Conservation (phyloP, 2,797 vertebrate genomes). For the Momotus momota region DNA sequence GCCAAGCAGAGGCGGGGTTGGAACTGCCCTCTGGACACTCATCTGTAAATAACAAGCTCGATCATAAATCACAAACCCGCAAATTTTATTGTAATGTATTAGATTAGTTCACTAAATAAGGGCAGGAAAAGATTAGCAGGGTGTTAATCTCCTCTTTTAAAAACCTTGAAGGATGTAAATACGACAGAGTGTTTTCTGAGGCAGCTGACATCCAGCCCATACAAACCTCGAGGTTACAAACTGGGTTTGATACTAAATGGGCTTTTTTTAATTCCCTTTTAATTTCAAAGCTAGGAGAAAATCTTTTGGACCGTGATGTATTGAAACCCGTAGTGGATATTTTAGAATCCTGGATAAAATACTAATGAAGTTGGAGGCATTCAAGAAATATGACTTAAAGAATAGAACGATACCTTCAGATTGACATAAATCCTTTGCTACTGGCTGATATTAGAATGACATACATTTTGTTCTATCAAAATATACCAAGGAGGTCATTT, state of each 20-base stretch:
- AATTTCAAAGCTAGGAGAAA: background rate
- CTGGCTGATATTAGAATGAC: background rate
- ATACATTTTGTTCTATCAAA: rapidly evolving
- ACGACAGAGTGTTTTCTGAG: background rate
- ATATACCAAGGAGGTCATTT: background rate
- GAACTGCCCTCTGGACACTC: background rate
- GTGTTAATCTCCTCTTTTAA: background rate
- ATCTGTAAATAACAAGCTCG: background rate
- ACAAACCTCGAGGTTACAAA: background rate
- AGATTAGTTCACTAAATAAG: background rate
- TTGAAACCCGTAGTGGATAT: background rate
- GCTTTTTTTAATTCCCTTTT: background rate
- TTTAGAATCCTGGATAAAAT: background rate
- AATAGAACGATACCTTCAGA: background rate
- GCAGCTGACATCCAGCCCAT: background rate
- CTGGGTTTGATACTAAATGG: background rate
- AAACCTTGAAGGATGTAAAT: background rate
- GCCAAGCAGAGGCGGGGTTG: background rate
- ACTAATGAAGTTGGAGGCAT: background rate
- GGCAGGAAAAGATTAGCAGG: background rate
- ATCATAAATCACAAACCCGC: background rate
- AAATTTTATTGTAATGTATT: background rate
- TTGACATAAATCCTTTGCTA: background rate
- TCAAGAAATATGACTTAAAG: background rate
- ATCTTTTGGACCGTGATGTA: background rate